A percentile compares a stretch with the other conserved stretches of the same genome.
Conservation (phyloP, 2,797 vertebrate species). For the Hydrophis major region DNA sequence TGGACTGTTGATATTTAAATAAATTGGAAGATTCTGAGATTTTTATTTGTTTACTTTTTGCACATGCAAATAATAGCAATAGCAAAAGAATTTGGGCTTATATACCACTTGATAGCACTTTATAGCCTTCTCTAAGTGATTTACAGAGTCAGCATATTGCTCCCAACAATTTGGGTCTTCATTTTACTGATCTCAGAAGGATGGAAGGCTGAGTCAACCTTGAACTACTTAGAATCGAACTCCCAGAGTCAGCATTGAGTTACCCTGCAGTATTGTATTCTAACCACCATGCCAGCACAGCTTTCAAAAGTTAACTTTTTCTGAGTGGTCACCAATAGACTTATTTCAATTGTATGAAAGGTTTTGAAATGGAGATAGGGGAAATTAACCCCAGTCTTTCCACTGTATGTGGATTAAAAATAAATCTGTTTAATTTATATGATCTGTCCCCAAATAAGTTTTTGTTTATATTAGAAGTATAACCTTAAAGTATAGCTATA, state of each 20-base stretch:
- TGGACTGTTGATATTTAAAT: neutral
- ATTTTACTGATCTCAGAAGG: neutral
- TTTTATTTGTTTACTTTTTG: neutral
- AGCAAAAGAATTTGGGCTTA: neutral
- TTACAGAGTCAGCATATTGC: neutral
- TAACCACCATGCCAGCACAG: neutral
- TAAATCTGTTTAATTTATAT: neutral
- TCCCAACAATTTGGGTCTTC: neutral
- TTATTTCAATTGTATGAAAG: neutral
- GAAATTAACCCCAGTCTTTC: neutral
- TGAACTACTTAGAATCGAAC: no score
- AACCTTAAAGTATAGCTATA: neutral
- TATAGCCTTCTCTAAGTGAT: no score
- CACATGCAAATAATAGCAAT: neutral
- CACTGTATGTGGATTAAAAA: neutral
- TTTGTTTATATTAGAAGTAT: neutral
- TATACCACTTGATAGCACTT: neutral
- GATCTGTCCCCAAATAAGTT: neutral
- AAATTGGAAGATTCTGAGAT: neutral
- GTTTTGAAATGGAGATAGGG: neutral
- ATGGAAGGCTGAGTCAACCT: no score
- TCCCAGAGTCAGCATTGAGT: no score
- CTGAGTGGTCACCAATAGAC: no score
- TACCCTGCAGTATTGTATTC: no score
- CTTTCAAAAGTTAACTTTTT: neutral